These are phyloP conservation scores for Pyrrhia umbra DNA, from an alignment of 2,888 invertebrate genomes.

Conservation along the genomic window DNA sequence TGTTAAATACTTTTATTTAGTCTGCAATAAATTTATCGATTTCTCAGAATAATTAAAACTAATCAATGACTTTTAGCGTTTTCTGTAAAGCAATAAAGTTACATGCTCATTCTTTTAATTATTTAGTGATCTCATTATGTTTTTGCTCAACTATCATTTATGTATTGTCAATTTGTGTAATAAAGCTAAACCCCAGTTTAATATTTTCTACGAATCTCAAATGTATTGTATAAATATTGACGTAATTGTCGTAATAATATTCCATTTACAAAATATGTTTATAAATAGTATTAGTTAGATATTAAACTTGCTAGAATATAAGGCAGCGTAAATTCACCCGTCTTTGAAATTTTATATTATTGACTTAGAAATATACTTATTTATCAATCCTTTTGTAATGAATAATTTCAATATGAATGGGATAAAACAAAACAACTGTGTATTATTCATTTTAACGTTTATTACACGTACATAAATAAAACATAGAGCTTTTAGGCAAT, in stretches of 20 bases:
- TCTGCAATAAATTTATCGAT: constrained; percentile 8
- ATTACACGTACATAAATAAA: constrained; percentile 70
- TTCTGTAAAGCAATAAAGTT: constrained; percentile 24
- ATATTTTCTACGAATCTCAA: constrained; percentile 43
- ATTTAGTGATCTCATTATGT: constrained; percentile 73
- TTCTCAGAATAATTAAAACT: constrained; percentile 2
- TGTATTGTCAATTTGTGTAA: constrained; percentile 56
- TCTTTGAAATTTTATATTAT: constrained; percentile 90
- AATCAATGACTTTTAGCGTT: constrained; percentile 3
- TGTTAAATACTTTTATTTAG: constrained; percentile 52
- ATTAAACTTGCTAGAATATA: constrained; percentile 82
- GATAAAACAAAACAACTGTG: constrained; percentile 75
- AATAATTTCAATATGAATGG: constrained; percentile 88
- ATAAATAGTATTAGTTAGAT: constrained; percentile 78
- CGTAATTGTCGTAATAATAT: constrained; percentile 78
- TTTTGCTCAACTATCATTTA: constrained; percentile 69
- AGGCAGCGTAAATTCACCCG: constrained; percentile 89
- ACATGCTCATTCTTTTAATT: constrained; percentile 32
- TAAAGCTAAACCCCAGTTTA: constrained; percentile 50
- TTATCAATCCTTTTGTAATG: constrained; percentile 88
- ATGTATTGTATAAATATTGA: constrained; percentile 54
- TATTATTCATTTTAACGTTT: constrained; percentile 78
- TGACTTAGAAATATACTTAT: constrained; percentile 90
- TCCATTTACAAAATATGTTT: constrained; percentile 89
- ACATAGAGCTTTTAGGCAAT: constrained; percentile 66